These are phyloP conservation scores for Apogon talboti DNA, from an alignment of 2,797 vertebrate species.

Conservation along the genomic window DNA sequence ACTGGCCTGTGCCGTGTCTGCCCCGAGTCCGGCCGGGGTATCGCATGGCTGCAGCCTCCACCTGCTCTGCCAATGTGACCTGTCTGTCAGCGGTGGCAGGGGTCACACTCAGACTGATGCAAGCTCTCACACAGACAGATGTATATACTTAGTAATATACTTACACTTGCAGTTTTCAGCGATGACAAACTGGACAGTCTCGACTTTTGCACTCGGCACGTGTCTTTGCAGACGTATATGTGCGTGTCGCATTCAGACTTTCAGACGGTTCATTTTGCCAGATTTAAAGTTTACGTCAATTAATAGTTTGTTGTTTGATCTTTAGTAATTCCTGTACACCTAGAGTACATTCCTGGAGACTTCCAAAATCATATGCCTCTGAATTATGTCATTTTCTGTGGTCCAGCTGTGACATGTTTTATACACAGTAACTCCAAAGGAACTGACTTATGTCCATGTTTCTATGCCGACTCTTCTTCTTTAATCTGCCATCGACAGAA, in stretches of 20 bases:
- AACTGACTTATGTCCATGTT: too few relatives aligned
- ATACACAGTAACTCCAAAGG: too few relatives aligned
- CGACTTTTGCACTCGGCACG: slow-evolving; percentile 2
- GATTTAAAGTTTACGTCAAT: slow-evolving; percentile 5
- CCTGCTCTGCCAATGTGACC: slow-evolving; percentile 81
- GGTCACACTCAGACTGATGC: slow-evolving; percentile 47
- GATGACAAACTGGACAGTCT: slow-evolving; percentile 57
- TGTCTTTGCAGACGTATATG: slow-evolving; percentile 30
- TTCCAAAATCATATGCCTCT: too few relatives aligned
- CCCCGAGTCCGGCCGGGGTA: slow-evolving; percentile 59
- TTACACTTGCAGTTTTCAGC: slow-evolving; percentile 52
- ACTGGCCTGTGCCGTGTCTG: slow-evolving; percentile 58
- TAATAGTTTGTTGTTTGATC: slow-evolving; percentile 7
- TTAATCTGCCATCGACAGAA: too few relatives aligned
- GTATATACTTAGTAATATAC: slow-evolving; percentile 60
- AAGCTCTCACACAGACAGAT: slow-evolving; percentile 46
- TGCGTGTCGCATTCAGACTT: slow-evolving; percentile 3
- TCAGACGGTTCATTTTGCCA: slow-evolving; percentile 9
- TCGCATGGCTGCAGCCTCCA: slow-evolving; percentile 72
- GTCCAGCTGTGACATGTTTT: too few relatives aligned
- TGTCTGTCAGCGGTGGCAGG: slow-evolving; percentile 72
- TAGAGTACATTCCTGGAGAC: slow-evolving; percentile 3
- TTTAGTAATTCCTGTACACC: slow-evolving; percentile 22
- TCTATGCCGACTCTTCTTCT: too few relatives aligned
- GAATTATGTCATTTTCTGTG: too few relatives aligned